Conservation (phyloP, 2,888 invertebrate species). For the Lepas anatifera region DNA sequence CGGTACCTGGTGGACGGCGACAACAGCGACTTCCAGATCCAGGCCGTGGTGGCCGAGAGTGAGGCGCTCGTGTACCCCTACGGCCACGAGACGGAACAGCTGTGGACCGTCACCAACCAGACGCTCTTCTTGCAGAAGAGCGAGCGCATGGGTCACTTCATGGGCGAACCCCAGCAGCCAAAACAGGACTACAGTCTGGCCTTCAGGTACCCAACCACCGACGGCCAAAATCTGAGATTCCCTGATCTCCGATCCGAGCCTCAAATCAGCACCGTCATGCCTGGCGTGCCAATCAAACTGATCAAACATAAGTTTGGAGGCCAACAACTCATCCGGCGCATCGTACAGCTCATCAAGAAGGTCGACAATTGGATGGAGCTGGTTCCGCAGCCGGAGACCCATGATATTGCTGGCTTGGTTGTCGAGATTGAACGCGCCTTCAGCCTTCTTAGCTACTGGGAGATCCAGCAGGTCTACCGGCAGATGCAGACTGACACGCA, state of each 20-base stretch:
- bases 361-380: slow-evolving; percentile 21
- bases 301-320: neutral
- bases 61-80: neutral
- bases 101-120: slow-evolving; percentile 7
- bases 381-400: slow-evolving; percentile 21
- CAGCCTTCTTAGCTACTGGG: slow-evolving; percentile 26
- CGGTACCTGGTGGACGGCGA: slow-evolving; percentile 5
- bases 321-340: neutral
- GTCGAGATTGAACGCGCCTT: slow-evolving; percentile 26
- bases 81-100: neutral
- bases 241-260: slow-evolving; percentile 24
- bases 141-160: neutral
- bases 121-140: neutral
- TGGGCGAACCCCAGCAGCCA: slow-evolving; percentile 15
- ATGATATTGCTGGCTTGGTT: slow-evolving; percentile 25
- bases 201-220: slow-evolving; percentile 17
- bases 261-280: slow-evolving; percentile 22
- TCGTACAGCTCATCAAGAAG: slow-evolving; percentile 22
- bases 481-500: slow-evolving; percentile 21
- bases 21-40: neutral
- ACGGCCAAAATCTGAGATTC: slow-evolving; percentile 16
- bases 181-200: neutral
- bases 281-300: slow-evolving; percentile 20
- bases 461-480: slow-evolving; percentile 27
- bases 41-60: slow-evolving; percentile 9